These are phyloP conservation scores for Anniella stebbinsi DNA, from an alignment of 2,797 vertebrate genomes.

Conservation along the genomic window DNA sequence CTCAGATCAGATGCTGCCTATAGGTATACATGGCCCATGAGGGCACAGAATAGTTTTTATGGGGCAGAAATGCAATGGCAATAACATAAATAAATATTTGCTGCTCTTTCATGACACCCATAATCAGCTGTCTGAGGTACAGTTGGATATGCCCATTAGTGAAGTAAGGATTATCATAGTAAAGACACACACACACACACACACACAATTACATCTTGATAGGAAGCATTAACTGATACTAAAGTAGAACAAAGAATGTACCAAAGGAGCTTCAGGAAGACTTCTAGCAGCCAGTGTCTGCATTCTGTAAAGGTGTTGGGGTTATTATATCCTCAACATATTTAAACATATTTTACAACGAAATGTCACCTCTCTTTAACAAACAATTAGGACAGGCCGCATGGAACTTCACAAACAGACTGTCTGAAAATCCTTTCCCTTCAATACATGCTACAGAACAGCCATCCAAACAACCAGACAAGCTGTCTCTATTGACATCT, in stretches of 20 bases:
- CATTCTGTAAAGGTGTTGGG: neutral
- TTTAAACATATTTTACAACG: constrained; percentile 54
- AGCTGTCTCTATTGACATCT: constrained; percentile 78
- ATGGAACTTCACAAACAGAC: constrained; percentile 71
- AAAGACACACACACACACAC: neutral
- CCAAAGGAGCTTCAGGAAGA: neutral
- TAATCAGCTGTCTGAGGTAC: too few species aligned
- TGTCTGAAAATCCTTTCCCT: constrained; percentile 74
- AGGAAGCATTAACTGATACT: neutral
- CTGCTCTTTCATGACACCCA: too few species aligned
- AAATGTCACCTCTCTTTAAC: constrained; percentile 63
- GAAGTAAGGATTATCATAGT: neutral
- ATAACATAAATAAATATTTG: too few species aligned
- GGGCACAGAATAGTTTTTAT: too few species aligned
- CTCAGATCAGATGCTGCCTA: too few species aligned
- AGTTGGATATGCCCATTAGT: too few species aligned
- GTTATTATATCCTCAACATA: constrained; percentile 17
- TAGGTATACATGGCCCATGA: too few species aligned
- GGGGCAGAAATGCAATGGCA: too few species aligned
- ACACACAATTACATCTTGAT: neutral
- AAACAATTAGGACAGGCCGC: constrained; percentile 68
- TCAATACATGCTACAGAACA: constrained; percentile 71
- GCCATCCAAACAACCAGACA: constrained; percentile 76
- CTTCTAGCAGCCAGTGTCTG: neutral
- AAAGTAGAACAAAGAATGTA: neutral